Conservation (phyloP, 1,140 invertebrate species). For the Episyrphus balteatus region DNA sequence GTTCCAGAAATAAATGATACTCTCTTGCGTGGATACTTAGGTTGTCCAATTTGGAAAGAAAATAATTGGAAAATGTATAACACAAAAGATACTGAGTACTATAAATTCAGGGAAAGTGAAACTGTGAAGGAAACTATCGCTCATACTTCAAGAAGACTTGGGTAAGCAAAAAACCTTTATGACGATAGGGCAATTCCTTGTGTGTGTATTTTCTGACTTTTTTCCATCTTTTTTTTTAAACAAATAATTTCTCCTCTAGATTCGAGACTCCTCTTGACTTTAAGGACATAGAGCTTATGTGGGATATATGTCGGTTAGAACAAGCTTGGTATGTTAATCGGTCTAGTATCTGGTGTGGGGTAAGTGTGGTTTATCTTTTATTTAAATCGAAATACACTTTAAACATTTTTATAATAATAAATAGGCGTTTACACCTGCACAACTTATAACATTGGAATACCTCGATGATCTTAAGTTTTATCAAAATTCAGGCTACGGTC, state of each 20-base stretch:
- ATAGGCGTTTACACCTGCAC: conserved; percentile 54
- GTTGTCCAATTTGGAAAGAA: conserved; percentile 19
- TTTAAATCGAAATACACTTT: too few relatives aligned
- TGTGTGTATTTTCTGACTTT: background rate
- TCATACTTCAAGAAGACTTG: conserved; percentile 23
- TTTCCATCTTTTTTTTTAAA: background rate
- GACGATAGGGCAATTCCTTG: background rate
- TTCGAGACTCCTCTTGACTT: conserved; percentile 37
- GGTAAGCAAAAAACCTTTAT: conserved; percentile 12
- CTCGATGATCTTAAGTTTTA: conserved; percentile 67
- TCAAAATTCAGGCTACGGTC: conserved; percentile 64
- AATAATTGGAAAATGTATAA: conserved; percentile 19
- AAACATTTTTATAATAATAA: too few relatives aligned
- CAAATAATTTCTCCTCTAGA: conserved; percentile 10
- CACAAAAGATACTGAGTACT: conserved; percentile 16
- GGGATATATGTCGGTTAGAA: conserved; percentile 65
- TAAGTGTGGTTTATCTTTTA: conserved; percentile 4
- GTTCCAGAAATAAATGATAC: conserved; percentile 28
- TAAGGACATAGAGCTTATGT: conserved; percentile 43
- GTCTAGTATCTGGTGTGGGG: conserved; percentile 60
- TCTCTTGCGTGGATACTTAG: conserved; percentile 41
- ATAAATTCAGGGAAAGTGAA: conserved; percentile 15
- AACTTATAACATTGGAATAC: conserved; percentile 65
- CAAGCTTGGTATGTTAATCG: conserved; percentile 52
- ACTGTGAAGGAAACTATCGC: conserved; percentile 21